Evolutionary conservation across 1,140 invertebrate species (phyloP), one percentile per base, ranked within the genome.

Genomic region (Drosophila willistoni): DNA sequence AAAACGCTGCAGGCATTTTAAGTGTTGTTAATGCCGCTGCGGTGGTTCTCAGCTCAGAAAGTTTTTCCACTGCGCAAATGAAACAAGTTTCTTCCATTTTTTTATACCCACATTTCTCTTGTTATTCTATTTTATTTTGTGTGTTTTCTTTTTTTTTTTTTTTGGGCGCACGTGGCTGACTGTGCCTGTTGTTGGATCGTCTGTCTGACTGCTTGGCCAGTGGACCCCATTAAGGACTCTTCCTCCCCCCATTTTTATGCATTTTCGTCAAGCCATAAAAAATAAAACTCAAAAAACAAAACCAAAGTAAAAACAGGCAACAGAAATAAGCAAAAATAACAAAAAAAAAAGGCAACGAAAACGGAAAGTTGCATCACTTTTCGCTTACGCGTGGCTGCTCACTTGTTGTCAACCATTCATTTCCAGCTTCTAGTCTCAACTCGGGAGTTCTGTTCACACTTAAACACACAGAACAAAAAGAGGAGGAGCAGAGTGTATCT

Each of bases 1-100:
- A 86, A 86, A 86, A 86, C 83, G 83, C 83, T 72, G 83, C 83
- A 86, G 83, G 83, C 83, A 86, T 86, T 86, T 86, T 86, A 86
- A 86, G 83, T 86, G 83, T 87, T 86, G 83, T 86, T 86, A 86
- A 86, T 79, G 83, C 79, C 67, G 55, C 71, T 79, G 83, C 79
- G 83, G 75, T 70, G 83, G 75, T 70, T 68, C 51, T 59, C 65
- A 71, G 68, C 69, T 71, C 33, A 7, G 51, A 86, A 86, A 86
- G 64, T 87, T 87, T 82, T 73, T 69, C 68, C 76, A 66, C 70
- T 70, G 71, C 71, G 42, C 69, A 87, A 87, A 87, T 87, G 83
- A 87, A 86, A 87, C 83, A 87, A 87, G 76, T 86, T 86, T 85
- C 62, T 64, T 73, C 57, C 12, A 74, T 56, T 73, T 73, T 76